These are phyloP conservation scores for Catagonus wagneri DNA, from an alignment of 2,113 vertebrate species.

Conservation along the genomic window DNA sequence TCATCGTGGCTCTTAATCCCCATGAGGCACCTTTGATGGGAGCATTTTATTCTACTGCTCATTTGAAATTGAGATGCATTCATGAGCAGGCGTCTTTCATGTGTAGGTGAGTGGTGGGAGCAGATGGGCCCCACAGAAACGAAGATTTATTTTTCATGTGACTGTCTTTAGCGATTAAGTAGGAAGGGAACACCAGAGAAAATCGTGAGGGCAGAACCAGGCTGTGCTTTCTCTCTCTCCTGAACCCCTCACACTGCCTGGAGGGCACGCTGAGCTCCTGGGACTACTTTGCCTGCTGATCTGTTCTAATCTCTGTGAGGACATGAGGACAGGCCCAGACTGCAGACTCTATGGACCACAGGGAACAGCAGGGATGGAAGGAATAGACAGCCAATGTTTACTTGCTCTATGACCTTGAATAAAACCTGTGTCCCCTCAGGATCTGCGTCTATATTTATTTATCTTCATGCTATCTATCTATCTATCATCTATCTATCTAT, in stretches of 20 bases:
- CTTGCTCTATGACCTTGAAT: not conserved
- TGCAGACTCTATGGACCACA: not conserved
- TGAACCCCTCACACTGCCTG: fast-evolving
- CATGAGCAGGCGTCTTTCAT: not conserved
- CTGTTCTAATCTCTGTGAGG: not conserved
- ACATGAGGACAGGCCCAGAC: not conserved
- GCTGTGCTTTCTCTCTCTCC: not conserved
- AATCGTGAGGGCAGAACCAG: not conserved
- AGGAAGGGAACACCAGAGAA: not conserved
- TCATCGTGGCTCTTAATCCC: not conserved
- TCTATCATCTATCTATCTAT: too few species aligned
- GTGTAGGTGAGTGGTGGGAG: not conserved
- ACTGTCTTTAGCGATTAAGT: not conserved
- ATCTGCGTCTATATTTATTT: not conserved
- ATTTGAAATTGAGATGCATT: constrained; percentile 40
- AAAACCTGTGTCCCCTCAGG: not conserved
- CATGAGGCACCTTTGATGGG: not conserved
- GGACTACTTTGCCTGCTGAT: not conserved
- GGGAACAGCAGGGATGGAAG: not conserved
- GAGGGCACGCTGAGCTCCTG: not conserved
- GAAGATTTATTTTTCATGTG: constrained; percentile 55
- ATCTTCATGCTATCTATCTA: too few species aligned
- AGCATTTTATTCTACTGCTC: not conserved
- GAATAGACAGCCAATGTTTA: not conserved
- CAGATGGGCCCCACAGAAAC: not conserved